Evolutionary conservation across 2,797 vertebrate genomes (phyloP).

Genomic region (Phoxinus dragarum): DNA sequence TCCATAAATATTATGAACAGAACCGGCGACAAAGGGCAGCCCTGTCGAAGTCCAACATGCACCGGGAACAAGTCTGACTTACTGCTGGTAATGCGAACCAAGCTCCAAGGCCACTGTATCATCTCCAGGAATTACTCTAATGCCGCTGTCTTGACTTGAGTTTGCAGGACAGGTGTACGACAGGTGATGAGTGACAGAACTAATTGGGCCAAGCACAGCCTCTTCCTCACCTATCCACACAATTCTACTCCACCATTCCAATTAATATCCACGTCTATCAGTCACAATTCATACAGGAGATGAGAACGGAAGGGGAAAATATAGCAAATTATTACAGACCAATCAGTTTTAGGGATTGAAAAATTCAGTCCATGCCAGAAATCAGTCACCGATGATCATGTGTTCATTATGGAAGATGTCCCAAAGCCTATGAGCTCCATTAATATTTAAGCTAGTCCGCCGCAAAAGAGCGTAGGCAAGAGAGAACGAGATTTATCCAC

Average conservation of each 20-base stretch:
- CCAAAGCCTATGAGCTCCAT: slow-evolving; percentile 44
- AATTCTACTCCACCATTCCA: slow-evolving; percentile 3
- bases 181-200: not conserved
- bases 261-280: slow-evolving; percentile 44
- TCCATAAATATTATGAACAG: too few relatives aligned
- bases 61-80: too few relatives aligned
- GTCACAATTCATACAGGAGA: slow-evolving; percentile 42
- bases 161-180: slow-evolving; percentile 30
- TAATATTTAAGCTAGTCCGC: slow-evolving; percentile 52
- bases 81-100: too few relatives aligned
- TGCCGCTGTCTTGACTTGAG: not conserved
- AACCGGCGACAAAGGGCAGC: too few relatives aligned
- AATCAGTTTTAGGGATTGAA: slow-evolving; percentile 42
- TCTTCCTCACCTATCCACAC: not conserved
- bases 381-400: slow-evolving; percentile 29
- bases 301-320: slow-evolving; percentile 12
- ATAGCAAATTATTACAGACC: slow-evolving; percentile 25
- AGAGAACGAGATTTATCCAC: slow-evolving; percentile 43
- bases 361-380: slow-evolving; percentile 32
- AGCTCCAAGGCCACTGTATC: too few relatives aligned
- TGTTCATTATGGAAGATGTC: slow-evolving; percentile 47
- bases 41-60: too few relatives aligned
- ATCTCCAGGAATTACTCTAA: not conserved
- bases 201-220: slow-evolving; percentile 35
- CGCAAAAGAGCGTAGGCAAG: slow-evolving; percentile 4